phyloP scores from a whole-genome alignment of 2,888 invertebrate genomes.

The Pristionchus fissidentatus region DNA sequence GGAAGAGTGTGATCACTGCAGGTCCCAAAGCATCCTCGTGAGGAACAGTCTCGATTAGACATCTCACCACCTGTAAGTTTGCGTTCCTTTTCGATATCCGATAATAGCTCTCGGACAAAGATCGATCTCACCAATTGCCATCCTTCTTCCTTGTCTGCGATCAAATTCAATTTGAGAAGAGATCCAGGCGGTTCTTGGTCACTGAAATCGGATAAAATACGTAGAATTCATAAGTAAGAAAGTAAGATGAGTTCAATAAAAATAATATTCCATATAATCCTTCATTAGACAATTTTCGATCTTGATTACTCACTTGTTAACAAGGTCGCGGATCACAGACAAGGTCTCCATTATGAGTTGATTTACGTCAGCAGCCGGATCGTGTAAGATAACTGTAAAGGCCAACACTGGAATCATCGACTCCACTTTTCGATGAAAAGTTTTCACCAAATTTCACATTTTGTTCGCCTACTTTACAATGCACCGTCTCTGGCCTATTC shows the following conservation, averaged over 20 bases:
- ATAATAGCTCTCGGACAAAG: not conserved
- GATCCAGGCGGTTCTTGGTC: slow-evolving; percentile 90
- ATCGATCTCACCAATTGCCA: slow-evolving; percentile 82
- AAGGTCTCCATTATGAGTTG: slow-evolving; percentile 87
- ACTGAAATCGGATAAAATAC: slow-evolving; percentile 55
- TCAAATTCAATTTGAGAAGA: slow-evolving; percentile 86
- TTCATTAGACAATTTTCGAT: not conserved
- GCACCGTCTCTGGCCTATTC: no score
- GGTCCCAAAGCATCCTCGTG: slow-evolving; percentile 87
- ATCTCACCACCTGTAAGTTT: slow-evolving; percentile 81
- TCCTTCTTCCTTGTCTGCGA: slow-evolving; percentile 83
- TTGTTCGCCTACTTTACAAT: no score
- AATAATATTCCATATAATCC: no score
- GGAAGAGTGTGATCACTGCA: slow-evolving; percentile 88
- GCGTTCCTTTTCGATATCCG: not conserved
- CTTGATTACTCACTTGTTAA: slow-evolving; percentile 84
- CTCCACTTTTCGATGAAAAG: no score
- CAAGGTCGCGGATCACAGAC: slow-evolving; percentile 85
- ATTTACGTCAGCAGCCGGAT: slow-evolving; percentile 75
- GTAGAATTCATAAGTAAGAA: no score
- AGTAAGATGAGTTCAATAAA: no score
- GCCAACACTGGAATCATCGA: no score
- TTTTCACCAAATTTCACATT: no score
- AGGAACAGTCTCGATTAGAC: slow-evolving; percentile 88
- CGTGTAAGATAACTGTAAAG: not conserved